Evolutionary conservation across 1,140 invertebrate species (phyloP).

Genomic region (Panagrolaimus sp.): DNA sequence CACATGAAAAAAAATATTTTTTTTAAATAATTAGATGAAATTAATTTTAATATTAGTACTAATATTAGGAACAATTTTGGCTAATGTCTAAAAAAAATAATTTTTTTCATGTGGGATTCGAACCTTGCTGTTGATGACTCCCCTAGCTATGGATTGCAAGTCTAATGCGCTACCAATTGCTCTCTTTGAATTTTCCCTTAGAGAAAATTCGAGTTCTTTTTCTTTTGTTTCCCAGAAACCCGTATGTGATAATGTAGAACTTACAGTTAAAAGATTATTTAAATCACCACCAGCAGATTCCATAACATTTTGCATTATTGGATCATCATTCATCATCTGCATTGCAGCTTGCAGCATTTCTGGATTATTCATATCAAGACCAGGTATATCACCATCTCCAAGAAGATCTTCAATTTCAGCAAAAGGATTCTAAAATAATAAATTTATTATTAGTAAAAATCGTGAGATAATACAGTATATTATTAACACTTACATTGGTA

Average conservation of each 20-base stretch:
- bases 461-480: not conserved
- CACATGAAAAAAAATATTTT: too few species aligned
- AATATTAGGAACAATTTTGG: not conserved
- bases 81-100: not conserved
- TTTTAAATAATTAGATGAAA: too few species aligned
- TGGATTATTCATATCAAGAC: slow-evolving; percentile 39
- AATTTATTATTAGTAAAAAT: not conserved
- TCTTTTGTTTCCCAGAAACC: too few species aligned
- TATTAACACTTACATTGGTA: not conserved
- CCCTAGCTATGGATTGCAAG: too few species aligned
- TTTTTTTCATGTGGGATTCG: slow-evolving; percentile 31
- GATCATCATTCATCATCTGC: slow-evolving; percentile 43
- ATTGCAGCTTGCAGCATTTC: slow-evolving; percentile 32
- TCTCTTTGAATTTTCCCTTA: too few species aligned
- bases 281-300: slow-evolving; percentile 21
- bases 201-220: too few species aligned
- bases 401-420: slow-evolving; percentile 21
- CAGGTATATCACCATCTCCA: slow-evolving; percentile 28
- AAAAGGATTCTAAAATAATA: slow-evolving; percentile 28
- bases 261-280: slow-evolving; percentile 33
- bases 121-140: too few species aligned
- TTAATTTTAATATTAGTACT: too few species aligned
- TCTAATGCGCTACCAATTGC: too few species aligned
- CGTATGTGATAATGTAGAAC: too few species aligned
- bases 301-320: slow-evolving; percentile 28